These are phyloP conservation scores for Spatulosminthurus flaviceps DNA, from an alignment of 2,888 invertebrate genomes.

Conservation along the genomic window DNA sequence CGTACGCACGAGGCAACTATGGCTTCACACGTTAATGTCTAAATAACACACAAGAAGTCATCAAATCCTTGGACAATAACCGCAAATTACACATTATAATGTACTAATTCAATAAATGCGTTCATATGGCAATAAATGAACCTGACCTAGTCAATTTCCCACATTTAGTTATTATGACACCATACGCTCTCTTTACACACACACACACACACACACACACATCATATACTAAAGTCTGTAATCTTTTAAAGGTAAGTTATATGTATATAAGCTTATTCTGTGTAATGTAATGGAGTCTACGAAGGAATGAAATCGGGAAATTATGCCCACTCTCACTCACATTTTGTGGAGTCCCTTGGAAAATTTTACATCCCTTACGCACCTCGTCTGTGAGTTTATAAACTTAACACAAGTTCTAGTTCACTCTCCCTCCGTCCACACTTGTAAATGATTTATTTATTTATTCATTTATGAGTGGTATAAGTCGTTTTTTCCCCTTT, in stretches of 20 bases:
- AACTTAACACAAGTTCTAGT: too few species aligned
- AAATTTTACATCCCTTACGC: background rate
- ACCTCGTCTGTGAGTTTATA: too few species aligned
- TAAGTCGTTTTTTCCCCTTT: background rate
- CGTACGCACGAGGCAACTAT: too few species aligned
- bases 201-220: too few species aligned
- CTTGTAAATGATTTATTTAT: slow-evolving; percentile 30
- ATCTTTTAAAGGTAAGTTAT: background rate
- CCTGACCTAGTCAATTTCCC: slow-evolving; percentile 4
- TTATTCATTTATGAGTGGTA: slow-evolving; percentile 18
- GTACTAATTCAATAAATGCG: slow-evolving; percentile 24
- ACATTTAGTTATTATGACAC: too few species aligned
- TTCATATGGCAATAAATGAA: slow-evolving; percentile 16
- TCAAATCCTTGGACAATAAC: background rate
- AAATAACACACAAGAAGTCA: too few species aligned
- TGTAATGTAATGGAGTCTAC: background rate
- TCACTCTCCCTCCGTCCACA: background rate
- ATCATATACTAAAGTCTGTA: too few species aligned
- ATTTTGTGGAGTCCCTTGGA: background rate
- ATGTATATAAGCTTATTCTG: too few species aligned
- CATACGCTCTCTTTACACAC: too few species aligned
- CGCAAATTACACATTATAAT: slow-evolving; percentile 18
- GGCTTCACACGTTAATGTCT: background rate
- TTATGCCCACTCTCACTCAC: background rate
- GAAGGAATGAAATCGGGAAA: background rate